phyloP scores from a whole-genome alignment of 2,797 vertebrate genomes.

The Mastacembelus armatus region DNA sequence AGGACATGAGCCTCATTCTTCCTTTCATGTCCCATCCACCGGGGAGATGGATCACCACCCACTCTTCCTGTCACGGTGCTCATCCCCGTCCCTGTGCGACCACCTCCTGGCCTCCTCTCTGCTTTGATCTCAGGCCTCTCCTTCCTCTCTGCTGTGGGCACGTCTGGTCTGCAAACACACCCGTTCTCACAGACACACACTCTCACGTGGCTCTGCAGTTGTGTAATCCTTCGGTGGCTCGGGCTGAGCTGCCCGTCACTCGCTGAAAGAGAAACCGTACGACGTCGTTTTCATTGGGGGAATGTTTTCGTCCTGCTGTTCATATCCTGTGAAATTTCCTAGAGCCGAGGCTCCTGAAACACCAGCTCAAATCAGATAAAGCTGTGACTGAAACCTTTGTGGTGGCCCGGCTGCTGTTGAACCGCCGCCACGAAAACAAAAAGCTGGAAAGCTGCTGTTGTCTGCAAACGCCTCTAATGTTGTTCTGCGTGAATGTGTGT shows the following conservation, averaged over 20 bases:
- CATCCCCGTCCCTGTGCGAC: conserved; percentile 21
- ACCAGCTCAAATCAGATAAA: neutral
- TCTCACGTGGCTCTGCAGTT: conserved; percentile 13
- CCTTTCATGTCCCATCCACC: conserved; percentile 27
- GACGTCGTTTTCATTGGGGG: neutral
- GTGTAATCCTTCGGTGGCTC: conserved; percentile 23
- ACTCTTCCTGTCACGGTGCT: conserved; percentile 18
- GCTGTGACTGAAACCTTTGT: too few species aligned
- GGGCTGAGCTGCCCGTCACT: conserved; percentile 18
- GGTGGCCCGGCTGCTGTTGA: too few species aligned
- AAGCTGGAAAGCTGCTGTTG: too few species aligned
- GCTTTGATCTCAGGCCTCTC: conserved; percentile 3
- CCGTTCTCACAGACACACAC: conserved; percentile 4
- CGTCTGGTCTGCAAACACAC: too few species aligned
- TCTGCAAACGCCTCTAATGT: neutral
- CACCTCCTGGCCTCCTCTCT: conserved; percentile 30
- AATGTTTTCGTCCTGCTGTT: neutral
- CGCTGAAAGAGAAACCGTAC: neutral
- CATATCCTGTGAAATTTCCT: neutral
- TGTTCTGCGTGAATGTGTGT: neutral
- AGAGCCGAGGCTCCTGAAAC: neutral
- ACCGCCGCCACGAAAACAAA: too few species aligned
- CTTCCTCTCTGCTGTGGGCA: too few species aligned
- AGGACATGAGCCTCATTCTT: conserved; percentile 9
- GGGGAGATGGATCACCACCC: conserved; percentile 17